A percentile compares a stretch with the other conserved stretches of the same genome.
phyloP scores from a whole-genome alignment of 2,797 vertebrate species.

The Gobio occitaniae region DNA sequence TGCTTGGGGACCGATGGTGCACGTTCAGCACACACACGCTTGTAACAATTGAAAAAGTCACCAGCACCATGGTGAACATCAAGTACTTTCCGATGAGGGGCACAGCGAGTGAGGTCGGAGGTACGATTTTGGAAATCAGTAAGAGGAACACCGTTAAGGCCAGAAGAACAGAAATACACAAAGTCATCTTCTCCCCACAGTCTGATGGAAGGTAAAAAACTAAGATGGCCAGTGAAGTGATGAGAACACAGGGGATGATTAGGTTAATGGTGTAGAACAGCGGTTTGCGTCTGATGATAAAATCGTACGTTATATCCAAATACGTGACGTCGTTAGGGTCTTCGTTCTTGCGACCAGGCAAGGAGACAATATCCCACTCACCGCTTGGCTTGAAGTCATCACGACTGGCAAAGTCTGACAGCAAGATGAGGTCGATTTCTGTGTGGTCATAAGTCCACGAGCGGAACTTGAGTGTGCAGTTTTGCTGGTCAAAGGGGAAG shows the following conservation, averaged over 20 bases:
- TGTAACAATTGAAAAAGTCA: constrained; percentile 86
- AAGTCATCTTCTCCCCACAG: constrained; percentile 85
- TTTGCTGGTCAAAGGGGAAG: constrained; percentile 87
- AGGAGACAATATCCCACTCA: constrained; percentile 83
- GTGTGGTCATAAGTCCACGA: constrained; percentile 86
- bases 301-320: constrained; percentile 84
- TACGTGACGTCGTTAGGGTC: constrained; percentile 79
- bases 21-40: constrained; percentile 84
- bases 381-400: constrained; percentile 85
- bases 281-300: constrained; percentile 82
- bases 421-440: constrained; percentile 82
- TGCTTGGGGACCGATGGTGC: constrained; percentile 82
- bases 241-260: constrained; percentile 82
- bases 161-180: constrained; percentile 83
- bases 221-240: constrained; percentile 82
- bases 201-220: constrained; percentile 86
- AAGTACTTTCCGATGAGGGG: constrained; percentile 85
- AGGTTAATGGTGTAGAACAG: constrained; percentile 86
- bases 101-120: constrained; percentile 83
- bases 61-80: constrained; percentile 85
- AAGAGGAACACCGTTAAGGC: constrained; percentile 85
- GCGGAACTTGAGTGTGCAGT: constrained; percentile 85
- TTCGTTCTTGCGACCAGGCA: constrained; percentile 82
- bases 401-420: constrained; percentile 80
- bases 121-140: constrained; percentile 85